Evolutionary conservation across 1,140 invertebrate species (phyloP), one percentile per base, ranked within the genome.

Genomic region (Brachionus koreanus): DNA sequence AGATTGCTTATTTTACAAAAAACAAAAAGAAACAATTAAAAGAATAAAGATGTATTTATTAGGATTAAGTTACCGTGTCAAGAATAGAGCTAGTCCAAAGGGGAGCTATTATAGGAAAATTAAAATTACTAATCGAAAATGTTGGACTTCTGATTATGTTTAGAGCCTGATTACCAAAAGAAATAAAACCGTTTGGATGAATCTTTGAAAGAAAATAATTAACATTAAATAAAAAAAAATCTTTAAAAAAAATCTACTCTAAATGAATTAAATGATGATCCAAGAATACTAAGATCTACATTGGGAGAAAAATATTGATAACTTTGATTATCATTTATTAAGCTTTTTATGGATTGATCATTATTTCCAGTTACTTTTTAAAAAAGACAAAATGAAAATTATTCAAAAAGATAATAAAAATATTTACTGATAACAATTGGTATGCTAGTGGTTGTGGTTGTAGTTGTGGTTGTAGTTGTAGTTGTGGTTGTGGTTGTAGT

Each of bases 171-270:
- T 37, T 39, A n/a, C 49, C 16, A 13, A 79, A 79, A 35, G 61
- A 61, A 13, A 79, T 25, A 61, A 79, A 65, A 19, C 76, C 76
- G 9, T 79, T 79, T 13, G 76, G 37, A 79, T 61, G 37, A 49
- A 74, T 46, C 69, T 74, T 25, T 65, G 29, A 33, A 43, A 29
- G n/a, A 74, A 46, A 23, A 9, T 7, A 3, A 69, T 69, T 42
- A 37, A 69, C 0, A 49, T 29, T 19, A 43, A 2, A 43, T 19
- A 49, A 25, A 29, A 46, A 25, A 46, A 46, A 46, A 29, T 19
- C 9, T 12, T 42, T 16, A 43, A 43, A 5, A 12, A 5, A 46
- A 74, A 46, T 5, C 12, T 74, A 74, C 69, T 29, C 10, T 74
- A 46, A 74, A 74, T 25, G 39, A 46, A 46, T 33, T 29, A 13